Conservation (phyloP, 2,113 vertebrate genomes). For the Tautogolabrus adspersus region DNA sequence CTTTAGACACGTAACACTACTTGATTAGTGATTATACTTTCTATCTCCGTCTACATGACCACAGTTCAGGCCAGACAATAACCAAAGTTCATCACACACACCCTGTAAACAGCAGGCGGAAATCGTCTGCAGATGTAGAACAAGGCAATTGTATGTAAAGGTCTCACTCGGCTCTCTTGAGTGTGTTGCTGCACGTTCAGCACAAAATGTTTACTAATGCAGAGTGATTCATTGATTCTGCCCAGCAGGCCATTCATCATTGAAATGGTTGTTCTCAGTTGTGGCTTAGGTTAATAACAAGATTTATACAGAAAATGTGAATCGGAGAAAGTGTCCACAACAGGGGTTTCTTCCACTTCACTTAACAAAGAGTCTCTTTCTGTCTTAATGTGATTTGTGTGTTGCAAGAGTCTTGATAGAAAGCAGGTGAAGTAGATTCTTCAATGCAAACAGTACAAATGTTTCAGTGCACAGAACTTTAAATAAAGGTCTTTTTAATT, state of each 20-base stretch:
- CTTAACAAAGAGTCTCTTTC: not conserved
- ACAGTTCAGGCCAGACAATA: not conserved
- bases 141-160: constrained; percentile 31
- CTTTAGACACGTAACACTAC: too few relatives aligned
- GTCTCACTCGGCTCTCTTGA: constrained; percentile 8
- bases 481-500: not conserved
- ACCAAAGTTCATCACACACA: constrained; percentile 2
- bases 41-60: not conserved
- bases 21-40: too few relatives aligned
- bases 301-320: constrained; percentile 58
- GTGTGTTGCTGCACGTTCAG: constrained; percentile 38
- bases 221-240: constrained; percentile 58
- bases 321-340: not conserved
- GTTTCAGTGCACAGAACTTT: not conserved
- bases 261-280: constrained; percentile 50
- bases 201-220: constrained; percentile 63
- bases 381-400: constrained; percentile 8
- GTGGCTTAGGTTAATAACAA: constrained; percentile 46
- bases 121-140: not conserved
- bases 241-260: constrained; percentile 50
- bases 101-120: constrained; percentile 8
- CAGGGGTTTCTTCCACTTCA: not conserved
- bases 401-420: not conserved
- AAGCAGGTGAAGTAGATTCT: constrained; percentile 1
- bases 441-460: not conserved